Percentiles rank a stretch among this genome's conserved stretches.
phyloP scores from a whole-genome alignment of 2,888 invertebrate genomes.

The Eupithecia exiguata region DNA sequence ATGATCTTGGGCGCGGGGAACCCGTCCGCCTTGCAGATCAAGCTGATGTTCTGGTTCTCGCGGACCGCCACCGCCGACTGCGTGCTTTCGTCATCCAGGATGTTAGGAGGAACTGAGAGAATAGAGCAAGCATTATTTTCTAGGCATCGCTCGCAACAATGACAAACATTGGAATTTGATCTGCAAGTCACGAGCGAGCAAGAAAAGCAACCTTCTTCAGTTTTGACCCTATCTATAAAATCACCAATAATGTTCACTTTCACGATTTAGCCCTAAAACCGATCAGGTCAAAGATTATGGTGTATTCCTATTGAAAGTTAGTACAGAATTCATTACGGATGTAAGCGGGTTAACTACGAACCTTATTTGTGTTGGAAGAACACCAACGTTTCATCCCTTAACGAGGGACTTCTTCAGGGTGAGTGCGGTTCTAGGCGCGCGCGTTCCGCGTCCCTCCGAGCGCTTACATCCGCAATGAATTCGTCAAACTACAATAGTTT shows the following conservation, averaged over 20 bases:
- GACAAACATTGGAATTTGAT: no score
- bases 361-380: no score
- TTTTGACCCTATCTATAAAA: background rate
- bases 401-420: no score
- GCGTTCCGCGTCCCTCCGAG: no score
- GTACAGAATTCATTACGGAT: conserved; percentile 55
- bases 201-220: background rate
- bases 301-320: conserved; percentile 67
- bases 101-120: conserved; percentile 94
- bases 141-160: no score
- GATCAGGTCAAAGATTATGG: no score
- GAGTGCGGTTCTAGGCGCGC: no score
- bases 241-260: background rate
- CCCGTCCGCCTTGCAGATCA: conserved; percentile 95
- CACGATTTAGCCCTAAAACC: background rate
- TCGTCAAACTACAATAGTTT: no score
- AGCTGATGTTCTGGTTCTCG: conserved; percentile 96
- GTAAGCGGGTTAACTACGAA: no score
- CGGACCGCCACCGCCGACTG: conserved; percentile 95
- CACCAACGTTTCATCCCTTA: no score
- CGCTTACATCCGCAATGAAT: no score
- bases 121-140: conserved; percentile 29
- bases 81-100: conserved; percentile 94
- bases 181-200: background rate
- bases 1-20: conserved; percentile 96